Base-by-base conservation (phyloP, 2,888 invertebrate species). In the Nipponacmea schrenckii region DNA sequence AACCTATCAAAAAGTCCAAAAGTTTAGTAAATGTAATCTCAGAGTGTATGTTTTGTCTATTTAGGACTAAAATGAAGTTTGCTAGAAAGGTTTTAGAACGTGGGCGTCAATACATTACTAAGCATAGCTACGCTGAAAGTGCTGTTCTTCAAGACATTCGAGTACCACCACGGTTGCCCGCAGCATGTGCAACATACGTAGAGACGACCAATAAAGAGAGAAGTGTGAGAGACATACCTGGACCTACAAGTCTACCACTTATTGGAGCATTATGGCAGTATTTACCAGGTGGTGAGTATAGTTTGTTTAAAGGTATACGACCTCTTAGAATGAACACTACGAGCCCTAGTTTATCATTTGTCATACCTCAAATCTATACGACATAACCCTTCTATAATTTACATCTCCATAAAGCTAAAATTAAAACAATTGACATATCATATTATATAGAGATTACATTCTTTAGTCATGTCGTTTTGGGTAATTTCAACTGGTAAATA, bases 211-310 rank as follows among this genome's bases (percentile, higher is more conserved):
- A 8, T 12, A 20, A 56, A 24, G 8, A 39, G 39, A 5, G 39
- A 39, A 20, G 20, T 10, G 7, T 68, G n/a, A 2, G 14, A 14
- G 68, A 68, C n/a, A 68, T 71, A n/a, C 71, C 71, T 39, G 71
- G 71, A 10, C 71, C 71, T 31, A 24, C 64, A 44, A 71, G 71
- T 50, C 39, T 71, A 4, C 71, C 71, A 10, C 64, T 64, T 2
- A 62, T 71, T 4, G 71, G 71, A 24, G 71, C 71, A 5, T 56
- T 71, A 68, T 71, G 71, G 71, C 71, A 71, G 45, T 71, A 71
- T 31, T 39, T 71, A 27, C 71, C 71, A 12, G 68, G 64, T 63
- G 71, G 71, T 71, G 24, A 62, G 39, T 5, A 39, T 0, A 24
- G 12, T 24, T 56, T 50, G 48, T 15, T 1, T 5, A 5, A 7